phyloP scores from a whole-genome alignment of 2,888 invertebrate genomes.

The Melipona bicolor region DNA sequence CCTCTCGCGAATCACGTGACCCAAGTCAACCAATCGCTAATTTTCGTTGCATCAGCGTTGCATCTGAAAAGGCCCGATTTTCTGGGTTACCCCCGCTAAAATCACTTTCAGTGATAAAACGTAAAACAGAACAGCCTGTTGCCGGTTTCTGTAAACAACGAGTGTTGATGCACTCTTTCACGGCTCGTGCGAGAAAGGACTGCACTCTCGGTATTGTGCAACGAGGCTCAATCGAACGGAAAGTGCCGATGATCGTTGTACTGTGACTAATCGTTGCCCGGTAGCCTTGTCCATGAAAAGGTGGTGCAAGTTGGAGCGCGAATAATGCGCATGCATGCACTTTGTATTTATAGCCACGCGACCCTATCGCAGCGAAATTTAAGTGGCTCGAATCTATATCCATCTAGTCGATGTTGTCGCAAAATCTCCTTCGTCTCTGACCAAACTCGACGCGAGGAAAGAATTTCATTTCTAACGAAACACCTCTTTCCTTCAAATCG shows the following conservation, averaged over 20 bases:
- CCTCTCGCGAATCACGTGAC: too few relatives aligned
- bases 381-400: slow-evolving; percentile 31
- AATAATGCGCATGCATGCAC: slow-evolving; percentile 59
- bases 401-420: background rate
- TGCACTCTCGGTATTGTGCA: slow-evolving; percentile 39
- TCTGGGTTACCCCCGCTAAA: too few relatives aligned
- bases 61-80: too few relatives aligned
- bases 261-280: slow-evolving; percentile 50
- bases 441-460: too few relatives aligned
- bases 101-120: too few relatives aligned
- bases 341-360: slow-evolving; percentile 54
- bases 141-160: slow-evolving; percentile 6
- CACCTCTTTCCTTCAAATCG: background rate
- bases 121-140: background rate
- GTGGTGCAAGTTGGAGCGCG: slow-evolving; percentile 59
- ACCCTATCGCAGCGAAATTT: slow-evolving; percentile 47
- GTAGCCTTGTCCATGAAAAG: slow-evolving; percentile 64
- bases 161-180: slow-evolving; percentile 33
- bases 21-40: too few relatives aligned
- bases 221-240: slow-evolving; percentile 49
- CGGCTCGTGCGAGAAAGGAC: slow-evolving; percentile 12
- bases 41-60: too few relatives aligned
- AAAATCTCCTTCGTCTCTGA: background rate
- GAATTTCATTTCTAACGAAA: background rate
- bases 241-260: slow-evolving; percentile 48